A percentile compares a stretch with the other conserved stretches of the same genome.
Conservation (phyloP, 2,797 vertebrate genomes). For the Nannoperca obscura region DNA sequence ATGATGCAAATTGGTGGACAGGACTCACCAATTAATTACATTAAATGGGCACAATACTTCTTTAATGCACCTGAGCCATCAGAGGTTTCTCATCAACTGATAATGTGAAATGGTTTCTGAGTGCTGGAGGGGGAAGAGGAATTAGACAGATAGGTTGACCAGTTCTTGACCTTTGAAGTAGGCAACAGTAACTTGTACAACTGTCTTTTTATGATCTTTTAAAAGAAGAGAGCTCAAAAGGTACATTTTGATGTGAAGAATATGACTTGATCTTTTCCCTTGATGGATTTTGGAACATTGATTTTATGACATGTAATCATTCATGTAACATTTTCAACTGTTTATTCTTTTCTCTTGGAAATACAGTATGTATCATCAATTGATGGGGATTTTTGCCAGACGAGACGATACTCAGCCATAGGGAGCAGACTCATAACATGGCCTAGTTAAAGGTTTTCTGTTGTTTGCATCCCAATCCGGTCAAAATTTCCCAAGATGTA, state of each 20-base stretch:
- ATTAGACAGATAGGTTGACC: conserved; percentile 34
- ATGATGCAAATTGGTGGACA: not conserved
- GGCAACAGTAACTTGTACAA: conserved; percentile 38
- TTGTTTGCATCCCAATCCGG: conserved; percentile 82
- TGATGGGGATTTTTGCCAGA: conserved; percentile 63
- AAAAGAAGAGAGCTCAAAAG: conserved; percentile 8
- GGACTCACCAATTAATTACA: conserved; percentile 18
- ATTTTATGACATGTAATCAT: conserved; percentile 35
- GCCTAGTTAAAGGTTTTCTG: conserved; percentile 81
- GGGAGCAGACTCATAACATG: conserved; percentile 75
- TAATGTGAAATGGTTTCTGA: conserved; percentile 37
- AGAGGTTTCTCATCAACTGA: conserved; percentile 35
- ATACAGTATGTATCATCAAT: conserved; percentile 62
- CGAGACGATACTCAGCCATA: conserved; percentile 66
- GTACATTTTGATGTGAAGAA: conserved; percentile 29
- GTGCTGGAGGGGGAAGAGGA: conserved; percentile 32
- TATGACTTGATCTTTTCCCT: conserved; percentile 39
- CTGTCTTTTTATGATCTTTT: not conserved
- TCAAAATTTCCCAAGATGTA: conserved; percentile 83
- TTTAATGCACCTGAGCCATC: conserved; percentile 39
- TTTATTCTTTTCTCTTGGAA: conserved; percentile 66
- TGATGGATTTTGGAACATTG: conserved; percentile 38
- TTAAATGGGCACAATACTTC: conserved; percentile 27
- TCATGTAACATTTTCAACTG: conserved; percentile 12
- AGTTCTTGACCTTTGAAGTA: conserved; percentile 44